Percentiles rank a stretch among this genome's conserved stretches.
Conservation (phyloP, 2,113 vertebrate species). For the Propithecus coquereli region DNA sequence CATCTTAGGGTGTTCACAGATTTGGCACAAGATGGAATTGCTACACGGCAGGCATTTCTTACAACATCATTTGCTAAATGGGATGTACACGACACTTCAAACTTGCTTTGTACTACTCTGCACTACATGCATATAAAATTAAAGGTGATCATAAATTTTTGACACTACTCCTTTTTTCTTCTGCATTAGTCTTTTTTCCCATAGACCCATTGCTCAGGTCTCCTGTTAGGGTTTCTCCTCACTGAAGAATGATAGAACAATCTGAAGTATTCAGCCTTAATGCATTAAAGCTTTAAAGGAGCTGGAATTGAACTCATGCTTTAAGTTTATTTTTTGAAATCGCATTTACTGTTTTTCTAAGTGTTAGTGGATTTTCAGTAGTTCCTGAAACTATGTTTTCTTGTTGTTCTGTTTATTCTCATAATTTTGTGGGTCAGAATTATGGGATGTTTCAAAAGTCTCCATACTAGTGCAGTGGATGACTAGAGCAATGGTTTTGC, state of each 20-base stretch:
- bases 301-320: not conserved
- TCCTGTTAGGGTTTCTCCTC: not conserved
- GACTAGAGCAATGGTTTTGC: too few species aligned
- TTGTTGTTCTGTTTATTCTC: not conserved
- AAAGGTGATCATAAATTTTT: not conserved
- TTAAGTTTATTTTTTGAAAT: not conserved
- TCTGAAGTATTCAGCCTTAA: not conserved
- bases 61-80: not conserved
- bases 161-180: not conserved
- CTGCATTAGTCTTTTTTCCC: not conserved
- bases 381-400: not conserved
- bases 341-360: not conserved
- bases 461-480: too few species aligned
- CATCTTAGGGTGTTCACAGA: not conserved
- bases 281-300: not conserved
- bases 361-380: not conserved
- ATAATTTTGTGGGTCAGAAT: not conserved
- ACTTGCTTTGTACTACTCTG: not conserved
- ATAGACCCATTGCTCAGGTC: not conserved
- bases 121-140: not conserved
- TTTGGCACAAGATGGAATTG: not conserved
- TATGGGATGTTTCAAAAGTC: not conserved
- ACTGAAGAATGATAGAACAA: not conserved
- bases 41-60: not conserved
- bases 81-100: not conserved